These are phyloP conservation scores for Parnassius smintheus DNA, from an alignment of 2,888 invertebrate genomes.

Conservation along the genomic window DNA sequence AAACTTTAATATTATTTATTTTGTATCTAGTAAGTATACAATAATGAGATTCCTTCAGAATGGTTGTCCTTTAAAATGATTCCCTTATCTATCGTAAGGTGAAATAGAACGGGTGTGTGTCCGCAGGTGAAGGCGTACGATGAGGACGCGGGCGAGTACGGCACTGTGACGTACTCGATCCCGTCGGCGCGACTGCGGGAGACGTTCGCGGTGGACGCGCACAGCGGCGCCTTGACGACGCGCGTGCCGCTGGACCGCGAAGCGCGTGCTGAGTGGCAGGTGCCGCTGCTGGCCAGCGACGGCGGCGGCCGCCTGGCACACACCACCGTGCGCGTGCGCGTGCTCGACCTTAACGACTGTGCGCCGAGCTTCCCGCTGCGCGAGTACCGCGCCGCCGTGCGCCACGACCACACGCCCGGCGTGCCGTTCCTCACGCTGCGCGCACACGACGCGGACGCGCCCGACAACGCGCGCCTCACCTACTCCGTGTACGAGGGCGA, in stretches of 20 bases:
- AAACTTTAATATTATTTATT: no score
- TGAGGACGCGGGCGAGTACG: constrained; percentile 89
- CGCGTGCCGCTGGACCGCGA: constrained; percentile 89
- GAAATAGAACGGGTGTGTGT: no score
- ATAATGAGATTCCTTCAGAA: no score
- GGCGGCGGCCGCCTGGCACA: constrained; percentile 89
- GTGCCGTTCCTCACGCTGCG: constrained; percentile 59
- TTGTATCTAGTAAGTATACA: no score
- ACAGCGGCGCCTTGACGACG: constrained; percentile 86
- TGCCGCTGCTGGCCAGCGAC: constrained; percentile 91
- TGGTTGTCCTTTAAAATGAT: no score
- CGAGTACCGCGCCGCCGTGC: constrained; percentile 89
- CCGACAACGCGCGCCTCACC: constrained; percentile 84
- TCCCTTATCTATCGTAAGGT: no score
- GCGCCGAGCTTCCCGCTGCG: constrained; percentile 87
- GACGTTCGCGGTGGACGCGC: constrained; percentile 86
- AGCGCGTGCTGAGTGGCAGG: constrained; percentile 74
- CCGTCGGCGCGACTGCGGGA: constrained; percentile 87
- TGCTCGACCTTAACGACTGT: constrained; percentile 92
- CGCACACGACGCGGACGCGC: constrained; percentile 90
- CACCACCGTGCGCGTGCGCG: constrained; percentile 88
- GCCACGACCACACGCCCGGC: constrained; percentile 63
- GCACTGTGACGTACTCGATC: constrained; percentile 88
- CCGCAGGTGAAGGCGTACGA: constrained; percentile 88
- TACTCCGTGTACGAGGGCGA: constrained; percentile 89